Conservation (phyloP, 1,140 invertebrate genomes). For the Cydia pomonella region DNA sequence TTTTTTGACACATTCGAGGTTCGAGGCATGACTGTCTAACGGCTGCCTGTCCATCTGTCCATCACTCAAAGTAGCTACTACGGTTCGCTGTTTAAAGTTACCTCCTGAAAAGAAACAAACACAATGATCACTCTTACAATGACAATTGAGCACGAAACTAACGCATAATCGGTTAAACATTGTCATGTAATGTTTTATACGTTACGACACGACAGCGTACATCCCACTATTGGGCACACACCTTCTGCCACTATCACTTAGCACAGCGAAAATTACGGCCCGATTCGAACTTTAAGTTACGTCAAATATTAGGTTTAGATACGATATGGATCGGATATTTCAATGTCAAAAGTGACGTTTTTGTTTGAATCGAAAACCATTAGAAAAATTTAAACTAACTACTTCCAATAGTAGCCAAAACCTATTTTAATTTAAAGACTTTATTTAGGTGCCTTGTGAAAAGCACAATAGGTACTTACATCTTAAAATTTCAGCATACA, state of each 20-base stretch:
- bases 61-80: not conserved
- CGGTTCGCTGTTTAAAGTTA: conserved; percentile 27
- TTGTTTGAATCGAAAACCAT: too few species aligned
- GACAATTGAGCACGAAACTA: not conserved
- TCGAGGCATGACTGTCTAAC: not conserved
- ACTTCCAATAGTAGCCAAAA: too few species aligned
- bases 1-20: not conserved
- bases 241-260: too few species aligned
- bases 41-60: conserved; percentile 21
- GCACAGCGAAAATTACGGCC: too few species aligned
- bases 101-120: conserved; percentile 28
- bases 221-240: not conserved
- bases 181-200: not conserved
- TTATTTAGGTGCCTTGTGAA: not conserved
- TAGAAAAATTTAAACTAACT: too few species aligned
- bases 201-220: not conserved
- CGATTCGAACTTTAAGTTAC: too few species aligned
- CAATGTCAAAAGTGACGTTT: too few species aligned
- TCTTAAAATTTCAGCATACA: not conserved
- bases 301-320: too few species aligned
- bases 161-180: not conserved
- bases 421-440: not conserved
- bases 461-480: conserved; percentile 18
- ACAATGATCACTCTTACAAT: conserved; percentile 15
- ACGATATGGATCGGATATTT: too few species aligned